Evolutionary conservation across 2,113 vertebrate species (phyloP).

Genomic region (Thalassarche chlororhynchos): DNA sequence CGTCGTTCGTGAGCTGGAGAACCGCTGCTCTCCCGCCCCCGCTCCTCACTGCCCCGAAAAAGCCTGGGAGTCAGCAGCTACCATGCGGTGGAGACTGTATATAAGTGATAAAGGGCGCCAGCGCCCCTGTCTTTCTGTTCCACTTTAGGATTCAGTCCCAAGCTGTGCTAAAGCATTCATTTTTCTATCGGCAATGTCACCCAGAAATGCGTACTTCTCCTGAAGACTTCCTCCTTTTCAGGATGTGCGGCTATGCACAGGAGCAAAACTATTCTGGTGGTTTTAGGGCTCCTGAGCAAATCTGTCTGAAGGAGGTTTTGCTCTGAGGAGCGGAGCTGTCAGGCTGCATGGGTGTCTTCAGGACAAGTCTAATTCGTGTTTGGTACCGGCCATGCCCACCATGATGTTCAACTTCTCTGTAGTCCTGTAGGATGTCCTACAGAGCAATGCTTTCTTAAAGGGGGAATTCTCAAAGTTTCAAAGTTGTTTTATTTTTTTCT

Average conservation of each 20-base stretch:
- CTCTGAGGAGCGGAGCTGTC: background rate
- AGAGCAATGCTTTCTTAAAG: background rate
- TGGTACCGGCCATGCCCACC: background rate
- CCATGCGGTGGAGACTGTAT: accelerated
- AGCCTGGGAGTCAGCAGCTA: accelerated
- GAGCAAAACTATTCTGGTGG: background rate
- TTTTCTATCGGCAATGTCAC: background rate
- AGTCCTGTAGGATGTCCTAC: background rate
- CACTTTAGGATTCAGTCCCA: background rate
- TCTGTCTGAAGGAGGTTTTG: background rate
- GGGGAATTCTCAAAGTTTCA: background rate
- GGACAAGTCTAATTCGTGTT: background rate
- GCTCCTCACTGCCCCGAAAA: background rate
- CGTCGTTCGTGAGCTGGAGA: background rate
- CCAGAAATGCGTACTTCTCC: background rate
- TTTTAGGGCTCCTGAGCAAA: background rate
- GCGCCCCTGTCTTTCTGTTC: background rate
- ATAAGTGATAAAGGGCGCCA: accelerated
- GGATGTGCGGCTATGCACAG: background rate
- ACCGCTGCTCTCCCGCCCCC: background rate
- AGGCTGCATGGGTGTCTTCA: background rate
- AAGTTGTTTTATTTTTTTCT: too few relatives aligned
- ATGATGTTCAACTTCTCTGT: background rate
- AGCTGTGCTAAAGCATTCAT: background rate
- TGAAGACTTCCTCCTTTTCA: background rate